Percentiles rank a stretch among this genome's conserved stretches.
Evolutionary conservation across 2,113 vertebrate species (phyloP).

Genomic region (Mirounga angustirostris): DNA sequence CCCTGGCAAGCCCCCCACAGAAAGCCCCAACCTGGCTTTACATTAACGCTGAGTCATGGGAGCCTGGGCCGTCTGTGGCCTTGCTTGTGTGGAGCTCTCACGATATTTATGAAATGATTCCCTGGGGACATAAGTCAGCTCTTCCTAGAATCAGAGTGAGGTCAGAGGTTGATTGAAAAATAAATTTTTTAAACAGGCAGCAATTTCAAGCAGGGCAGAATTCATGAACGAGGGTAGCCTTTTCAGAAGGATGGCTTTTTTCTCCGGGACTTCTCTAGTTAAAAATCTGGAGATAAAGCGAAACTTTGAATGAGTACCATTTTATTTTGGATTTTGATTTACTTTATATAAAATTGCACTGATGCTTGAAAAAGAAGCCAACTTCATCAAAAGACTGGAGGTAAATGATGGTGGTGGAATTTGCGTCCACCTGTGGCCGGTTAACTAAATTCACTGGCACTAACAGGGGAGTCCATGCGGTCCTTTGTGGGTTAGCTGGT

Average conservation of each 20-base stretch:
- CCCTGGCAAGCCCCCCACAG: neutral
- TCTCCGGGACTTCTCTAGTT: neutral
- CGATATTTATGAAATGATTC: neutral
- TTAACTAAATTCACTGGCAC: neutral
- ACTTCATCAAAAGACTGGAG: neutral
- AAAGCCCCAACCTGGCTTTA: neutral
- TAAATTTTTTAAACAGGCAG: neutral
- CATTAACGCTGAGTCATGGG: neutral
- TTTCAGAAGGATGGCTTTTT: neutral
- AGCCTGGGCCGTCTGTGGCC: neutral
- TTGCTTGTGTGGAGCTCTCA: neutral
- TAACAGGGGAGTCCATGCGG: neutral
- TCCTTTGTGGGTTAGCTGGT: neutral
- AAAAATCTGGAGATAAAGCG: neutral
- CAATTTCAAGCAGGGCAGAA: neutral
- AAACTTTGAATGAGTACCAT: neutral
- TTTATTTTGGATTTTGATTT: conserved; percentile 56
- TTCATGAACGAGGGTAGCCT: neutral
- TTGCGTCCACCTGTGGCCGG: neutral
- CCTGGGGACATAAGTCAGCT: neutral
- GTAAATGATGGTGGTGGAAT: neutral
- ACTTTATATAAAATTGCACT: neutral
- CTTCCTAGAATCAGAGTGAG: neutral
- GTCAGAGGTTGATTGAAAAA: neutral
- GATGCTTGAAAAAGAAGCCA: conserved; percentile 43